These are phyloP conservation scores for Acromyrmex echinatior DNA, from an alignment of 1,140 invertebrate genomes.

Conservation along the genomic window DNA sequence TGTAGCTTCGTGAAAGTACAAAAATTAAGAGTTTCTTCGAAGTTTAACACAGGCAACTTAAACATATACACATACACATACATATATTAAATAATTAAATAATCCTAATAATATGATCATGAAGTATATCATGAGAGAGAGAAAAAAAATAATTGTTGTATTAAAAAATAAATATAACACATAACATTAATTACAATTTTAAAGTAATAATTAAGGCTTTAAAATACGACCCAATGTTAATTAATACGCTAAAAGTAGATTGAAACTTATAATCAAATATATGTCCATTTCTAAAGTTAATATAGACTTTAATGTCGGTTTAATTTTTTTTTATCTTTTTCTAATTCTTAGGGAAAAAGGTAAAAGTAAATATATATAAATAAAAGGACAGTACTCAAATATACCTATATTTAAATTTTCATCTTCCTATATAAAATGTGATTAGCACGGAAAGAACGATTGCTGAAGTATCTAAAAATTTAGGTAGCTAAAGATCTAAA, in stretches of 20 bases:
- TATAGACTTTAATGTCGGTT: too few species aligned
- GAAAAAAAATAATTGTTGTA: not conserved
- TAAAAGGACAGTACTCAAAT: too few species aligned
- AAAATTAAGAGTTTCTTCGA: constrained; percentile 25
- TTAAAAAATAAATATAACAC: not conserved
- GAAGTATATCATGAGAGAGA: not conserved
- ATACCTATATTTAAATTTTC: too few species aligned
- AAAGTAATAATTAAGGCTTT: not conserved
- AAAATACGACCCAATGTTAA: constrained; percentile 13
- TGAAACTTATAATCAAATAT: too few species aligned
- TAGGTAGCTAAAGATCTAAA: too few species aligned
- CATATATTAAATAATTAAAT: not conserved
- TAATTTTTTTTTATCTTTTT: too few species aligned
- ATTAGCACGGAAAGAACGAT: not conserved
- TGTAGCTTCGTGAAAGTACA: constrained; percentile 16
- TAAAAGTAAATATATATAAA: too few species aligned
- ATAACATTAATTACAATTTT: not conserved
- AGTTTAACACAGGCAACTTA: not conserved
- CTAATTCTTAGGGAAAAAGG: too few species aligned
- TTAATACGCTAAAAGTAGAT: not conserved
- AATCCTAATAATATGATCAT: not conserved
- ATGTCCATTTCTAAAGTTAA: too few species aligned
- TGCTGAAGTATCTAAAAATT: too few species aligned
- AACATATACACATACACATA: not conserved
- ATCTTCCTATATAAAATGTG: not conserved